These are phyloP conservation scores for Mesitornis unicolor DNA, from an alignment of 2,113 vertebrate genomes.

Conservation along the genomic window DNA sequence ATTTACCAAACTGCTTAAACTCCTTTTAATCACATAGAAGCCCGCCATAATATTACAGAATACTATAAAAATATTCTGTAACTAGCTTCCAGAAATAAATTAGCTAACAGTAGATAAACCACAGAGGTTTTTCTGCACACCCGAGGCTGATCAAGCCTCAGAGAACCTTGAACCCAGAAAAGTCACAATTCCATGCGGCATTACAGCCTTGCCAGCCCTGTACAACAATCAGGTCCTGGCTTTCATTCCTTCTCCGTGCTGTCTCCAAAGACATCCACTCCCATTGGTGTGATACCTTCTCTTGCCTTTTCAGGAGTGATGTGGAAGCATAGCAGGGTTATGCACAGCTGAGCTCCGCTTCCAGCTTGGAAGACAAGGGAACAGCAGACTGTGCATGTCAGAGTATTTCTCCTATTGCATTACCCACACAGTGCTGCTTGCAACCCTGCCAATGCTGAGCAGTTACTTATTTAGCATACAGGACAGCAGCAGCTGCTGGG, in stretches of 20 bases:
- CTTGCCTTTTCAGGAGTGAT: neutral
- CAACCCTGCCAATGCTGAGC: neutral
- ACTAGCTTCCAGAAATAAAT: slow-evolving; percentile 18
- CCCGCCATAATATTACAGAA: neutral
- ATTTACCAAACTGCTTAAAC: neutral
- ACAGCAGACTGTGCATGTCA: neutral
- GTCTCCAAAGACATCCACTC: neutral
- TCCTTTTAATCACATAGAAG: neutral
- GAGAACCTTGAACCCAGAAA: neutral
- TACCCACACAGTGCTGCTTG: neutral
- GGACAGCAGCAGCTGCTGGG: neutral
- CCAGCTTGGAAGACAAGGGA: neutral
- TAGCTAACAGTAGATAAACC: neutral
- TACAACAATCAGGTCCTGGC: neutral
- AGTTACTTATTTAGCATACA: neutral
- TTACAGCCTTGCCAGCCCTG: neutral
- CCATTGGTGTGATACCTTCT: neutral
- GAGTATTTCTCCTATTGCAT: neutral
- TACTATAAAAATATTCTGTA: neutral
- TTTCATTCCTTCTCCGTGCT: neutral
- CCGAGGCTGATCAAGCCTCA: neutral
- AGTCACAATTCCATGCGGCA: neutral
- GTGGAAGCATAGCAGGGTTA: neutral
- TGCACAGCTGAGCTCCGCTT: neutral
- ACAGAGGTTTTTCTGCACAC: neutral